These are phyloP conservation scores for Hylyphantes graminicola DNA, from an alignment of 1,140 invertebrate genomes.

Conservation along the genomic window DNA sequence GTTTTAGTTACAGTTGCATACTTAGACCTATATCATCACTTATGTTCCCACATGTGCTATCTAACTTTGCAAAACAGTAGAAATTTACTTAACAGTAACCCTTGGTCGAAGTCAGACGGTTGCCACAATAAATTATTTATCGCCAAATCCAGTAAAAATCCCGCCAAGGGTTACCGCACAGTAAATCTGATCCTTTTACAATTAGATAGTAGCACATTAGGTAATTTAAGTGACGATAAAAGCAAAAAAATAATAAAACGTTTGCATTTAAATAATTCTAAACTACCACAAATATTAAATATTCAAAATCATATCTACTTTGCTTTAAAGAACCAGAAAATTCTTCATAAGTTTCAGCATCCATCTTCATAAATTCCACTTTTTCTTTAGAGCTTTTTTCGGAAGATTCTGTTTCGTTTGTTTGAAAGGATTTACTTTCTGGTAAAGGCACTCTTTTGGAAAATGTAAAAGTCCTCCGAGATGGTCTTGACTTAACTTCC, in stretches of 20 bases:
- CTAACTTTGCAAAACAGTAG: too few relatives aligned
- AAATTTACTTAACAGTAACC: too few relatives aligned
- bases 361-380: background rate
- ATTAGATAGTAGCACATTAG: background rate
- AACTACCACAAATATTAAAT: background rate
- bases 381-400: background rate
- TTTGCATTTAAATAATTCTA: background rate
- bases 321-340: slow-evolving; percentile 33
- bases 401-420: background rate
- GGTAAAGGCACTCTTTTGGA: background rate
- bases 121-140: too few relatives aligned
- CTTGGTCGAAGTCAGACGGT: too few relatives aligned
- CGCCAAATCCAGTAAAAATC: too few relatives aligned
- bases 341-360: slow-evolving; percentile 43
- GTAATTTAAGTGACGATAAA: background rate
- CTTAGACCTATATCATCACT: too few relatives aligned
- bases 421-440: background rate
- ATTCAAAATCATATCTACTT: slow-evolving; percentile 28
- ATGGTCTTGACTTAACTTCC: background rate
- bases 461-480: slow-evolving; percentile 9
- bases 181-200: too few relatives aligned
- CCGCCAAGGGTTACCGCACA: too few relatives aligned
- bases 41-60: too few relatives aligned
- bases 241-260: slow-evolving; percentile 2
- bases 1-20: too few relatives aligned